These are phyloP conservation scores for Salvelinus namaycush DNA, from an alignment of 2,113 vertebrate genomes.

Conservation along the genomic window DNA sequence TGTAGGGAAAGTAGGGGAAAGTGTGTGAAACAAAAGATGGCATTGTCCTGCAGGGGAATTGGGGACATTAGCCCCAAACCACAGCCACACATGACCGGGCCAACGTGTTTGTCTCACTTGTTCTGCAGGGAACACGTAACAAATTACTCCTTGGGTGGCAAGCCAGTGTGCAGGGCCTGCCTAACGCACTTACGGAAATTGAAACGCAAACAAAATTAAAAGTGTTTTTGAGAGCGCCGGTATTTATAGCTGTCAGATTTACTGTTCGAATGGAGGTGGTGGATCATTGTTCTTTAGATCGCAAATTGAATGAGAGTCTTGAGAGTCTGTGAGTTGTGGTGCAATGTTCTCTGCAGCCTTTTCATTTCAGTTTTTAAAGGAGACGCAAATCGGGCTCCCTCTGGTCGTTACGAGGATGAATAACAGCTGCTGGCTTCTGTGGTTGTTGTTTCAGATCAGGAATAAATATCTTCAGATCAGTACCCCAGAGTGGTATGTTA, in stretches of 20 bases:
- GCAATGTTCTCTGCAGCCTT: constrained; percentile 4
- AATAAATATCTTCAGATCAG: constrained; percentile 42
- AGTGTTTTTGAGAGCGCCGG: constrained; percentile 32
- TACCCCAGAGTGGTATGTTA: too few species aligned
- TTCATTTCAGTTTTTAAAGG: too few species aligned
- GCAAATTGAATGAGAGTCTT: constrained; percentile 49
- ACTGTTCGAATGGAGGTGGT: constrained; percentile 29
- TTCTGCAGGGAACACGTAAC: constrained; percentile 53
- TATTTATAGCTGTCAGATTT: constrained; percentile 57
- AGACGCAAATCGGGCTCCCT: too few species aligned
- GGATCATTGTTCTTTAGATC: constrained; percentile 19
- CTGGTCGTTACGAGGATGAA: too few species aligned
- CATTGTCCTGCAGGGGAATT: constrained; percentile 38
- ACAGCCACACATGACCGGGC: constrained; percentile 18
- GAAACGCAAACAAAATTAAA: constrained; percentile 45
- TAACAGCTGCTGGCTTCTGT: too few species aligned
- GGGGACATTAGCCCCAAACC: constrained; percentile 37
- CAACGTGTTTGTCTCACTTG: constrained; percentile 51
- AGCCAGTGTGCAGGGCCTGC: constrained; percentile 16
- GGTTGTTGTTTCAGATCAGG: constrained; percentile 8
- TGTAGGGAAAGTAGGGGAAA: constrained; percentile 39
- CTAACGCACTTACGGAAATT: constrained; percentile 39
- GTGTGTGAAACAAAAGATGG: constrained; percentile 55
- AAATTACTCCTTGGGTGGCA: constrained; percentile 42
- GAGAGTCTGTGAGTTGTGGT: constrained; percentile 45